Conservation (phyloP, 2,113 vertebrate species). For the Todiramphus saurophagus region DNA sequence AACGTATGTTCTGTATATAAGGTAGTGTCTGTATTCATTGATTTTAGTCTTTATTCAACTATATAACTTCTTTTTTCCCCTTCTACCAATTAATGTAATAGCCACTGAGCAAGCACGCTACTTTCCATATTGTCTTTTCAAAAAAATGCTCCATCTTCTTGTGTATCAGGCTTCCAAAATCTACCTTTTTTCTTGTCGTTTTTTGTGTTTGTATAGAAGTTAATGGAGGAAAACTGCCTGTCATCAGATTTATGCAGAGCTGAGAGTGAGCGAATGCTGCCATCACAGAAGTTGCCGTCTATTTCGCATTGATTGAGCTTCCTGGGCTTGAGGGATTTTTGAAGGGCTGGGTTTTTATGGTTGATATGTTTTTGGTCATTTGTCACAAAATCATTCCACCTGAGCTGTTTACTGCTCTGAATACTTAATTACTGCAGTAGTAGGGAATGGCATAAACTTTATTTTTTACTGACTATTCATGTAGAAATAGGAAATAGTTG, state of each 20-base stretch:
- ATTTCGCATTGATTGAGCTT: conserved; percentile 73
- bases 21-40: not conserved
- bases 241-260: not conserved
- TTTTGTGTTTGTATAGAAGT: not conserved
- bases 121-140: not conserved
- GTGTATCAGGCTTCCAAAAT: not conserved
- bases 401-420: conserved; percentile 70
- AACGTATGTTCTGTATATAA: rapidly evolving
- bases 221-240: conserved; percentile 37
- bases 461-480: not conserved
- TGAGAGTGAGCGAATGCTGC: conserved; percentile 18
- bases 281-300: not conserved
- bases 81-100: not conserved
- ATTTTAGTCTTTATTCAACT: not conserved
- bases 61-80: not conserved
- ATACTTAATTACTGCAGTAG: conserved; percentile 77
- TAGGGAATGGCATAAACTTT: not conserved
- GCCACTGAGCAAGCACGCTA: not conserved
- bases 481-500: not conserved
- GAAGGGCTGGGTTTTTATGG: conserved; percentile 64
- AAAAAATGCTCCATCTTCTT: not conserved
- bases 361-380: conserved; percentile 76
- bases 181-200: not conserved
- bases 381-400: conserved; percentile 79
- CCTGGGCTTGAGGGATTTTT: conserved; percentile 68